These are phyloP conservation scores for Tanaodytes sp. DNA, from an alignment of 2,888 invertebrate genomes.

Conservation along the genomic window DNA sequence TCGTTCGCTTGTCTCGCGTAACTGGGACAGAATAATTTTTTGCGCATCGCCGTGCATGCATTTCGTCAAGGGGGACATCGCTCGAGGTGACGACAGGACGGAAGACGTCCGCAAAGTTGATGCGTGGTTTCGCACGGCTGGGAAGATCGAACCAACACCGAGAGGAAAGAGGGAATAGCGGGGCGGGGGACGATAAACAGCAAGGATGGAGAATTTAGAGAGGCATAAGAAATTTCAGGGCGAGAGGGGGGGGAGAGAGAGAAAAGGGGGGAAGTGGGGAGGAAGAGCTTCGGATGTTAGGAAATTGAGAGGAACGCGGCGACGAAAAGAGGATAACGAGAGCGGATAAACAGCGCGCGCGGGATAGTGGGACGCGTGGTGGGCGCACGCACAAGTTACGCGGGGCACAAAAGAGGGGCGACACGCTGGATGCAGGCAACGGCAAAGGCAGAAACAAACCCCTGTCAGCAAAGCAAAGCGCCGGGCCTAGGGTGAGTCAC, in stretches of 20 bases:
- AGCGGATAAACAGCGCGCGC: conserved; percentile 39
- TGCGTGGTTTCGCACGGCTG: no score
- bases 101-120: no score
- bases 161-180: no score
- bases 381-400: conserved; percentile 63
- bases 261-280: neutral
- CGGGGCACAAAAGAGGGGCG: conserved; percentile 54
- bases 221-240: no score
- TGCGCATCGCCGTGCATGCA: conserved; percentile 43
- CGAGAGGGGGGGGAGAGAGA: neutral
- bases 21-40: conserved; percentile 54
- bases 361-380: no score
- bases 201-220: no score
- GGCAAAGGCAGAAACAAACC: conserved; percentile 52
- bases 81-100: conserved; percentile 23
- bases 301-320: conserved; percentile 20
- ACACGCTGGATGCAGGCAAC: conserved; percentile 59
- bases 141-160: no score
- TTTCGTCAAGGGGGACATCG: conserved; percentile 42
- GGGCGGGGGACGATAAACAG: no score
- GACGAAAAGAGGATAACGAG: conserved; percentile 43
- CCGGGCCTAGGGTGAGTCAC: conserved; percentile 68
- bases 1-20: conserved; percentile 48
- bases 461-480: conserved; percentile 54
- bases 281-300: no score